These are phyloP conservation scores for Saimiri boliviensis DNA, from an alignment of 2,113 vertebrate genomes.

Conservation along the genomic window DNA sequence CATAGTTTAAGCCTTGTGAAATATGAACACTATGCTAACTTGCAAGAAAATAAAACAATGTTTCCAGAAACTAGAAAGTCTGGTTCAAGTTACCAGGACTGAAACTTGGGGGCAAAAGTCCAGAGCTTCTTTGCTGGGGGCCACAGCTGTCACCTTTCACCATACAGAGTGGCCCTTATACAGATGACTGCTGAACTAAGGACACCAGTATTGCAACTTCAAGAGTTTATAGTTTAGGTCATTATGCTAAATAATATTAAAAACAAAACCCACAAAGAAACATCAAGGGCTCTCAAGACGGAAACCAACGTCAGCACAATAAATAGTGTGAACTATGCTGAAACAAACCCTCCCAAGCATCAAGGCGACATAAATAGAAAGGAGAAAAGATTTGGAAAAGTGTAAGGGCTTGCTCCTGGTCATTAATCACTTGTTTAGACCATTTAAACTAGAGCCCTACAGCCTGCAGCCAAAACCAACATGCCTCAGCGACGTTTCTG, in stretches of 20 bases:
- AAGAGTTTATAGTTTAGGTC: conserved; percentile 58
- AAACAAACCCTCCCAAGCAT: conserved; percentile 76
- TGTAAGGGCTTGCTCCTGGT: conserved; percentile 74
- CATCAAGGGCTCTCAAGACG: conserved; percentile 58
- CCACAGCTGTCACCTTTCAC: neutral
- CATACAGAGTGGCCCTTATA: neutral
- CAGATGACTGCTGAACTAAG: neutral
- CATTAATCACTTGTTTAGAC: conserved; percentile 79
- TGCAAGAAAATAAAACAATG: conserved; percentile 29
- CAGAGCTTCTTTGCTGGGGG: neutral
- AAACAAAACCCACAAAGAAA: conserved; percentile 58
- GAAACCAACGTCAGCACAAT: conserved; percentile 72
- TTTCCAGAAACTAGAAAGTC: conserved; percentile 41
- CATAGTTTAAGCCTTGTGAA: neutral
- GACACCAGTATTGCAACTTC: neutral
- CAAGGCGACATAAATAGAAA: conserved; percentile 75
- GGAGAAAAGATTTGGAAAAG: conserved; percentile 71
- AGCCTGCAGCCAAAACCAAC: conserved; percentile 81
- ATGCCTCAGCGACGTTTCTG: conserved; percentile 77
- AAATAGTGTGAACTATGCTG: conserved; percentile 62
- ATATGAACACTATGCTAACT: neutral
- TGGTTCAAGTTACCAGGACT: conserved; percentile 43
- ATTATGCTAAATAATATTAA: conserved; percentile 58
- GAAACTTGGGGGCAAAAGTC: neutral
- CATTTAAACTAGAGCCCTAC: conserved; percentile 79